Evolutionary conservation across 2,888 invertebrate species (phyloP).

Genomic region (Synanthedon tipuliformis): DNA sequence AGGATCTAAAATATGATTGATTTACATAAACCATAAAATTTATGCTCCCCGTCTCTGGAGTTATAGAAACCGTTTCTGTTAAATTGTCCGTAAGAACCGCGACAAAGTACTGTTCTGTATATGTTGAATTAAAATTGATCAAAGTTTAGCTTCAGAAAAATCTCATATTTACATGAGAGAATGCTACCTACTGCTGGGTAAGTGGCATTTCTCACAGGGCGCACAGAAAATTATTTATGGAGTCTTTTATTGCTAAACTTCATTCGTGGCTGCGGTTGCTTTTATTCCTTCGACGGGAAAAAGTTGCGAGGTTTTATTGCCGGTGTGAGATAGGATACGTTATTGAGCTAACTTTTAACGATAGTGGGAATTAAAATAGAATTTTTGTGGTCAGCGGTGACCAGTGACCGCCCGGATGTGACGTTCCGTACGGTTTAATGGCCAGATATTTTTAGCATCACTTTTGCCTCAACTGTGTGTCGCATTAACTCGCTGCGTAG

Average conservation of each 20-base stretch:
- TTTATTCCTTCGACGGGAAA: slow-evolving; percentile 64
- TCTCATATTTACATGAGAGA: slow-evolving; percentile 36
- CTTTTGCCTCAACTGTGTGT: slow-evolving; percentile 5
- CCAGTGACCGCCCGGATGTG: slow-evolving; percentile 19
- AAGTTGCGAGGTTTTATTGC: slow-evolving; percentile 65
- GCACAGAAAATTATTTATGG: slow-evolving; percentile 63
- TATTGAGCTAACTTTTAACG: slow-evolving; percentile 62
- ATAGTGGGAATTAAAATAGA: slow-evolving; percentile 55
- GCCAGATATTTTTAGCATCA: slow-evolving; percentile 15
- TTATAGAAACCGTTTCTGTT: slow-evolving; percentile 31
- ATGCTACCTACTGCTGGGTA: slow-evolving; percentile 25
- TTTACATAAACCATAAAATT: slow-evolving; percentile 34
- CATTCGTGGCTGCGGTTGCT: slow-evolving; percentile 65
- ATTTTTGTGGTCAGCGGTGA: slow-evolving; percentile 47
- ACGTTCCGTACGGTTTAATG: slow-evolving; percentile 7
- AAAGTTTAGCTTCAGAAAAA: slow-evolving; percentile 18
- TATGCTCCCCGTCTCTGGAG: slow-evolving; percentile 23
- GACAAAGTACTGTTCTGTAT: not conserved
- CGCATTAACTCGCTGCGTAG: not conserved
- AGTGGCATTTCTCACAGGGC: slow-evolving; percentile 53
- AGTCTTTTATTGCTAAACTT: slow-evolving; percentile 67
- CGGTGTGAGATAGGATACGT: slow-evolving; percentile 67
- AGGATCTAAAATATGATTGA: slow-evolving; percentile 28
- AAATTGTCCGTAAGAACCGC: slow-evolving; percentile 38
- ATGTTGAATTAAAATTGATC: not conserved